Base-by-base conservation (phyloP, 2,888 invertebrate genomes). In the Nasonia oneida region DNA sequence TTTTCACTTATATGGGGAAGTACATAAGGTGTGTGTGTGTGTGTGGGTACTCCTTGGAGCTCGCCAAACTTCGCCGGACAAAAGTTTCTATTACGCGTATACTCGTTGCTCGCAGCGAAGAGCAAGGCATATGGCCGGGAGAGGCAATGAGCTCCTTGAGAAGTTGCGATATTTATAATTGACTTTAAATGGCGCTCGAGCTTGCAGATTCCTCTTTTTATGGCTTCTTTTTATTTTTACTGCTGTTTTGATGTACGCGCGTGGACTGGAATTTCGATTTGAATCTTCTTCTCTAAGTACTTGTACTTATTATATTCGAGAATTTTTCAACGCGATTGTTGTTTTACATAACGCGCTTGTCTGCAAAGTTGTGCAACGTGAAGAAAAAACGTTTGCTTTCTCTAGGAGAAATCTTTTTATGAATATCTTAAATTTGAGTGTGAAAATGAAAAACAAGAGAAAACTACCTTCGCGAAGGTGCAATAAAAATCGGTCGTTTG, bases 111-210 rank as follows among this genome's bases (percentile, higher is more conserved):
- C 6, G 33, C 4, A 18, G 23, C n/a, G 42, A 61, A 61, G 67
- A 18, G 64, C 8, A 29, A 64, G 64, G 29, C 29, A 57, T 57
- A 18, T n/a, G 57, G 57, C 5, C 6, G 64, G 14, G 64, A 8
- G 42, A 42, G 47, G 73, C 57, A 61, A 61, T 61, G 39, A 8
- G 33, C 83, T 77, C 83, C 83, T 77, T 18, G 42, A 77, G 57
- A 83, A 83, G 18, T 71, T 71, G 57, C 77, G 70, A 50, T 77
- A 83, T 83, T 83, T 83, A 77, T 83, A 83, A 83, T 77, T 77
- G 83, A 83, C 70, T 83, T 83, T 83, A 83, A 83, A 83, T 71
- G 33, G 57, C n/a, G 42, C 83, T 70, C 50, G 76, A 75, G 81
- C 42, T 61, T 33, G 67, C 29, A 81, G 74, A 81, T 76, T 82